Conservation (phyloP, 2,113 vertebrate genomes). For the Thermophis baileyi region DNA sequence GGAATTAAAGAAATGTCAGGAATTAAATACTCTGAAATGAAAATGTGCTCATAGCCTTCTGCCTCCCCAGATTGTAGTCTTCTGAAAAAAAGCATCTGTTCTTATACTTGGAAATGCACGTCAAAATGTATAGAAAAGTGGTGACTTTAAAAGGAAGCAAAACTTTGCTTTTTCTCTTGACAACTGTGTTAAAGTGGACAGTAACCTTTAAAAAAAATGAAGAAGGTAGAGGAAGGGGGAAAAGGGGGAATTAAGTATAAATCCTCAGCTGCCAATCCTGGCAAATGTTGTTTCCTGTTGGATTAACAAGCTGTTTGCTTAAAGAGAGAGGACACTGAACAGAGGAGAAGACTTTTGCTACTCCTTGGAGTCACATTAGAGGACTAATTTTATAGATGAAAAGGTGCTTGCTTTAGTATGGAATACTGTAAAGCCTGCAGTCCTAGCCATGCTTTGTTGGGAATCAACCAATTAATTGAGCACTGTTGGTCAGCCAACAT, state of each 20-base stretch:
- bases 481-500: not conserved
- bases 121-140: constrained; percentile 49
- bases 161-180: constrained; percentile 53
- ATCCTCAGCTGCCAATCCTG: constrained; percentile 73
- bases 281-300: constrained; percentile 73
- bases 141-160: constrained; percentile 8
- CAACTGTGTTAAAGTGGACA: constrained; percentile 60
- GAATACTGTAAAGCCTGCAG: constrained; percentile 29
- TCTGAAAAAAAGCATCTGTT: constrained; percentile 32
- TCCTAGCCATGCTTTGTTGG: not conserved
- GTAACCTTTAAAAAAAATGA: constrained; percentile 54
- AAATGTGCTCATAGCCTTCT: constrained; percentile 43
- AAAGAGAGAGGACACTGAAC: constrained; percentile 44
- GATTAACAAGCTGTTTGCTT: constrained; percentile 63
- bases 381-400: constrained; percentile 46
- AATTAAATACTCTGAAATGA: constrained; percentile 31
- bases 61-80: constrained; percentile 38
- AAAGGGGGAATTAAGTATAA: constrained; percentile 65
- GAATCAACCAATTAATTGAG: not conserved
- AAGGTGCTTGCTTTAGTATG: constrained; percentile 43
- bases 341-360: constrained; percentile 52
- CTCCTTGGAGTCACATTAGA: constrained; percentile 55
- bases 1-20: constrained; percentile 35
- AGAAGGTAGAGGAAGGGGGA: not conserved
- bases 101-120: constrained; percentile 36